Evolutionary conservation across 2,797 vertebrate species (phyloP).

Genomic region (Pyrocephalus nanus): DNA sequence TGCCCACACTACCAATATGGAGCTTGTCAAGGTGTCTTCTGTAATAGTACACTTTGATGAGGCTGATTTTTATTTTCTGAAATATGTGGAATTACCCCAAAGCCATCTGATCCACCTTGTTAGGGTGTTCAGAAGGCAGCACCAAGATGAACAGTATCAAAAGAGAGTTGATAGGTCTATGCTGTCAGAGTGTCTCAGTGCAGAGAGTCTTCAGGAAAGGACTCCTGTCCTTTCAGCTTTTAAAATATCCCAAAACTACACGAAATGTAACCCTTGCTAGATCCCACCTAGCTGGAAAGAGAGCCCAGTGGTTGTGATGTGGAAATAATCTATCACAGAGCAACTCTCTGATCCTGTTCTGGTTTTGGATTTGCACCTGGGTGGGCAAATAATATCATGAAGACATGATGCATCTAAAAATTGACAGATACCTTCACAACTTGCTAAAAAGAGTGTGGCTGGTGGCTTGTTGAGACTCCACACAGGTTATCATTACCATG

Average conservation of each 20-base stretch:
- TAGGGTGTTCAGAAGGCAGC: background rate
- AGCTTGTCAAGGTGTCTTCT: background rate
- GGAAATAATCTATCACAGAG: background rate
- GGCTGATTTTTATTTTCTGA: background rate
- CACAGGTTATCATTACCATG: background rate
- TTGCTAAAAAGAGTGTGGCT: background rate
- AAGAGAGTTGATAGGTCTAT: background rate
- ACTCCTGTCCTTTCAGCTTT: background rate
- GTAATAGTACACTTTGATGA: background rate
- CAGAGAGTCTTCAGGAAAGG: background rate
- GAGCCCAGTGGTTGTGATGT: background rate
- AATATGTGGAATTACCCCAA: background rate
- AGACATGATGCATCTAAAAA: background rate
- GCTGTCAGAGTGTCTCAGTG: background rate
- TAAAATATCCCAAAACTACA: background rate
- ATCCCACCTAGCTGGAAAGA: background rate
- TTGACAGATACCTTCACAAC: background rate
- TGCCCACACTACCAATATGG: background rate
- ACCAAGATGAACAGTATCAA: background rate
- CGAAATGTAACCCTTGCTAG: background rate
- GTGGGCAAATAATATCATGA: background rate
- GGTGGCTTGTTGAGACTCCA: background rate
- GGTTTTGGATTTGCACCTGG: background rate
- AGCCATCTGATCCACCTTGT: background rate
- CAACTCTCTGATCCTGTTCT: background rate